A percentile compares a stretch with the other conserved stretches of the same genome.
These are phyloP conservation scores for Atherix ibis DNA, from an alignment of 2,888 invertebrate species.

Conservation along the genomic window DNA sequence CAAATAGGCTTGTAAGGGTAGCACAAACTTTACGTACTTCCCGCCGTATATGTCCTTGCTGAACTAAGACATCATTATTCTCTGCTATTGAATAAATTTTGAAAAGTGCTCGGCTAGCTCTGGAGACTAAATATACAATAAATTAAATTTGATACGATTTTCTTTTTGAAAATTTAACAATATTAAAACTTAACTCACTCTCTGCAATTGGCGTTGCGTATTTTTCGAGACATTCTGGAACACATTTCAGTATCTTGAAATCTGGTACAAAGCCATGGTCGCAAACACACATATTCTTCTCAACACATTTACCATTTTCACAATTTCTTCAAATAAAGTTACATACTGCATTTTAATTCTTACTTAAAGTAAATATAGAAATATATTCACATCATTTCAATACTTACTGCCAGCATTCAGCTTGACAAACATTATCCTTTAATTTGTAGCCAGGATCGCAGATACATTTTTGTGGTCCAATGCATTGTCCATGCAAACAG, in stretches of 20 bases:
- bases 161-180: too few species aligned
- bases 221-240: background rate
- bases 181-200: too few species aligned
- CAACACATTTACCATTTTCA: constrained; percentile 23
- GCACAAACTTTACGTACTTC: too few species aligned
- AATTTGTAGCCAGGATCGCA: constrained; percentile 11
- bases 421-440: constrained; percentile 5
- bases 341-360: background rate
- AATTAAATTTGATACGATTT: too few species aligned
- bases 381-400: too few species aligned
- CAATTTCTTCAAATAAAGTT: constrained; percentile 14
- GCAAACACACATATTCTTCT: constrained; percentile 17
- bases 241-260: too few species aligned
- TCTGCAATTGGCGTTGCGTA: background rate
- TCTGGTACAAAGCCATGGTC: constrained; percentile 13
- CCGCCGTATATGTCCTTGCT: too few species aligned
- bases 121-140: too few species aligned
- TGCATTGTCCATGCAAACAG: constrained; percentile 16
- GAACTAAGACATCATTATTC: too few species aligned
- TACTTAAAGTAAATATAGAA: background rate
- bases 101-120: too few species aligned
- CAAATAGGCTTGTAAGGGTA: too few species aligned
- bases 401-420: constrained; percentile 3
- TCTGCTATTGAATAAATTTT: too few species aligned
- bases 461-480: constrained; percentile 14